Evolutionary conservation across 2,797 vertebrate species (phyloP).

Genomic region (Melanotaenia parkinsoni): DNA sequence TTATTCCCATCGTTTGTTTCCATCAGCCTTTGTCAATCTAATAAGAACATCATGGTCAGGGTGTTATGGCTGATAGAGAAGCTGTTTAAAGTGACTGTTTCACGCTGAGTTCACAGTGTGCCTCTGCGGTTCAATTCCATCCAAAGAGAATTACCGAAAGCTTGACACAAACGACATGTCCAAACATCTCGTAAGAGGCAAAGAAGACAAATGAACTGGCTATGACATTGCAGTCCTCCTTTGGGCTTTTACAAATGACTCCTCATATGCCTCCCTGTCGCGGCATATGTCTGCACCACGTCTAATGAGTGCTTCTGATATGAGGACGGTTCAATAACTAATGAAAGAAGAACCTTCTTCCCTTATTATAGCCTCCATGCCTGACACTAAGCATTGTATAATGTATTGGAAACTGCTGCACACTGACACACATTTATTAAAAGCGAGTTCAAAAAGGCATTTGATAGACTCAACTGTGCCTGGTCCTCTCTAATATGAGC

Average conservation of each 20-base stretch:
- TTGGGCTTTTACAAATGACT: constrained; percentile 80
- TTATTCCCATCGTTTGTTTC: constrained; percentile 40
- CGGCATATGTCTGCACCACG: constrained; percentile 76
- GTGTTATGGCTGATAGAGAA: constrained; percentile 64
- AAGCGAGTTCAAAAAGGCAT: constrained; percentile 71
- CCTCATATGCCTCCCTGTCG: constrained; percentile 72
- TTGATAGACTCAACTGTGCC: constrained; percentile 70
- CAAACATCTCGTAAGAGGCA: constrained; percentile 70
- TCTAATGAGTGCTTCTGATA: constrained; percentile 84
- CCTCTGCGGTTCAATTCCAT: constrained; percentile 70
- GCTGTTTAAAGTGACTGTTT: constrained; percentile 64
- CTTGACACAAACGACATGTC: constrained; percentile 63
- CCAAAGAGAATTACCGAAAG: constrained; percentile 52
- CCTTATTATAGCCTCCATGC: constrained; percentile 73
- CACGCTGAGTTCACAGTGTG: constrained; percentile 29
- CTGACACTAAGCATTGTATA: constrained; percentile 80
- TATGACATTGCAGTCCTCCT: constrained; percentile 69
- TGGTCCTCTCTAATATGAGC: constrained; percentile 62
- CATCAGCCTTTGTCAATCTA: constrained; percentile 64
- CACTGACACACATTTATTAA: constrained; percentile 73
- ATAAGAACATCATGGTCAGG: constrained; percentile 70
- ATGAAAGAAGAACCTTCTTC: constrained; percentile 78
- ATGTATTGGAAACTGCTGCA: constrained; percentile 74
- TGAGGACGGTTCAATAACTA: constrained; percentile 78
- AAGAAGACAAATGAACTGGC: constrained; percentile 75